Evolutionary conservation across 1,140 invertebrate genomes (phyloP).

Genomic region (Melanaphis sacchari): DNA sequence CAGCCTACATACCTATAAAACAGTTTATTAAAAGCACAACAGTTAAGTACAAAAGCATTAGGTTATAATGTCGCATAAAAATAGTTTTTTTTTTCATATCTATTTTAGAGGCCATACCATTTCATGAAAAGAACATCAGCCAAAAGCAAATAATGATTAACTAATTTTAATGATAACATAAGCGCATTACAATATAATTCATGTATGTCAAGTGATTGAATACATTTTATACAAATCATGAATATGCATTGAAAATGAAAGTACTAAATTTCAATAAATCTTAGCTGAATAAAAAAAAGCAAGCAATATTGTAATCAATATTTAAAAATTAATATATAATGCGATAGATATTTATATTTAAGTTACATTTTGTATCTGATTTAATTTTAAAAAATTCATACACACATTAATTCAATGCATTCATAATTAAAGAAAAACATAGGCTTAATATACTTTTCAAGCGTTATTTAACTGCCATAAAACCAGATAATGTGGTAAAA

Average conservation of each 20-base stretch:
- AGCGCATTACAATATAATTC: neutral
- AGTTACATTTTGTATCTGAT: neutral
- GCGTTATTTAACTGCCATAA: neutral
- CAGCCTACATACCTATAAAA: neutral
- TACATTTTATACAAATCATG: slow-evolving; percentile 16
- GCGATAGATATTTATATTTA: neutral
- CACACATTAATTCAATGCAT: neutral
- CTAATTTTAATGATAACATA: neutral
- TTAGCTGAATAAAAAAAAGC: neutral
- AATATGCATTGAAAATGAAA: neutral
- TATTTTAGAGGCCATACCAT: neutral
- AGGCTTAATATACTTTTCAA: neutral
- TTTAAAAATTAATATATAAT: neutral
- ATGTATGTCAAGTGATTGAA: neutral
- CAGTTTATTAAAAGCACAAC: neutral
- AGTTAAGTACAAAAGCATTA: slow-evolving; percentile 17
- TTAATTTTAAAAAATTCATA: neutral
- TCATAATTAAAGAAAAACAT: neutral
- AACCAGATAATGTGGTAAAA: neutral
- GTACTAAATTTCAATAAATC: neutral
- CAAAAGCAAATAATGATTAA: slow-evolving; percentile 36
- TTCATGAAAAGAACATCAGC: neutral
- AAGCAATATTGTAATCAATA: neutral
- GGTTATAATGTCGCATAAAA: neutral
- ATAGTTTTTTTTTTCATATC: neutral